Percentiles rank a stretch among this genome's conserved stretches.
phyloP scores from a whole-genome alignment of 2,113 vertebrate species.

The Anarhynchus alexandrinus region DNA sequence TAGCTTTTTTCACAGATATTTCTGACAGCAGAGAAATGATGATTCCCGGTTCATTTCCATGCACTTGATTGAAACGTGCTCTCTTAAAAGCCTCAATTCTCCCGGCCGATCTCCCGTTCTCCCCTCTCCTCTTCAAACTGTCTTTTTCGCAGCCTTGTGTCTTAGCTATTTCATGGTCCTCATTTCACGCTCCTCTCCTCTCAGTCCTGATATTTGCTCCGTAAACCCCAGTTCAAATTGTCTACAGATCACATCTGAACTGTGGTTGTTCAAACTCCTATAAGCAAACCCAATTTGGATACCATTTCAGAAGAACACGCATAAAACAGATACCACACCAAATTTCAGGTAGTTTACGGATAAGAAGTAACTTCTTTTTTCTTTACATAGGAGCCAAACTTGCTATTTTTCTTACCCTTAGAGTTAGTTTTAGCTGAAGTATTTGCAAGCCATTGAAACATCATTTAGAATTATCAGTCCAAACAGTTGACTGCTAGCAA shows the following conservation, averaged over 20 bases:
- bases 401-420: not conserved
- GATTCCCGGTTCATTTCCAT: conserved; percentile 17
- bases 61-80: not conserved
- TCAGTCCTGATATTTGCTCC: not conserved
- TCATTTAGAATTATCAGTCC: not conserved
- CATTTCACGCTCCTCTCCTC: not conserved
- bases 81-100: not conserved
- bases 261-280: not conserved
- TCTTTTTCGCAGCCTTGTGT: not conserved
- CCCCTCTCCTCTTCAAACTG: not conserved
- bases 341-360: not conserved
- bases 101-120: not conserved
- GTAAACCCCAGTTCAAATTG: not conserved
- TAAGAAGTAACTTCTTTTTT: not conserved
- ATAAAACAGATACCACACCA: not conserved
- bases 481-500: not conserved
- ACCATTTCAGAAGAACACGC: not conserved
- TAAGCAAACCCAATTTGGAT: not conserved
- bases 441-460: not conserved
- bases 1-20: not conserved
- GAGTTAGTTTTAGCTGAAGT: not conserved
- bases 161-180: not conserved
- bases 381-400: not conserved
- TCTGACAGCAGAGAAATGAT: not conserved
- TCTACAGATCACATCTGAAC: not conserved